Base-by-base conservation (phyloP, 2,113 vertebrate species). In the Natator depressus region DNA sequence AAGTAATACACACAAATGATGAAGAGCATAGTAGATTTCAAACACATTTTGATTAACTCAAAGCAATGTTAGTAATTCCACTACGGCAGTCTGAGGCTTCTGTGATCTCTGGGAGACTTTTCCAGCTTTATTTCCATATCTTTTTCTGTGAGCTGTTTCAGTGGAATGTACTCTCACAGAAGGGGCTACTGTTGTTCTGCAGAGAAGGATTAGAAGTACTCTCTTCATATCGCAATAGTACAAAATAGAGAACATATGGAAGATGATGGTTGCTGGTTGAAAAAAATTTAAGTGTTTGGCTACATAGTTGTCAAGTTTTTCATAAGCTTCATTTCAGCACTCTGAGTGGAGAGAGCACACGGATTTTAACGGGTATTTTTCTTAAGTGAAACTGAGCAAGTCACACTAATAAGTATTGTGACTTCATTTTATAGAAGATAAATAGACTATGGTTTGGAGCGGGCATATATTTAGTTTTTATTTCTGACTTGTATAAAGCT, bases 391-490 rank as follows among this genome's bases (percentile, higher is more conserved):
- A 85, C 89, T 42, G 54, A 69, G 29, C 80, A 84, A 76, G n/a
- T 87, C 80, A 46, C 50, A 93, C 94, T 81, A 62, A 55, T 89
- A 91, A 53, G 12, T 89, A 87, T 24, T 65, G 79, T 12, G 62
- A 80, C 3, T 13, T 82, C 9, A 42, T 16, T 49, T 85, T 69
- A 62, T 75, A 93, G 91, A 35, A 53, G 13, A 19, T 1, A 19
- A 7, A 35, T 65, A 72, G 10, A 38, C n/a, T 72, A 22, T 72
- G 17, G 17, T 72, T 72, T 38, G 65, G 65, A 38, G 14, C 2
- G 1, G 65, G n/a, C 9, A 38, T 38, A 38, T 22, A n/a, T 72
- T 72, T 72, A 72, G 20, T 38, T 38, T 38, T 22, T 72, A n/a
- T 72, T 72, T 72, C 65, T 72, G 65, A 72, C 17, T 38, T n/a